Base-by-base conservation (phyloP, 2,113 vertebrate species). In the Nestor notabilis region DNA sequence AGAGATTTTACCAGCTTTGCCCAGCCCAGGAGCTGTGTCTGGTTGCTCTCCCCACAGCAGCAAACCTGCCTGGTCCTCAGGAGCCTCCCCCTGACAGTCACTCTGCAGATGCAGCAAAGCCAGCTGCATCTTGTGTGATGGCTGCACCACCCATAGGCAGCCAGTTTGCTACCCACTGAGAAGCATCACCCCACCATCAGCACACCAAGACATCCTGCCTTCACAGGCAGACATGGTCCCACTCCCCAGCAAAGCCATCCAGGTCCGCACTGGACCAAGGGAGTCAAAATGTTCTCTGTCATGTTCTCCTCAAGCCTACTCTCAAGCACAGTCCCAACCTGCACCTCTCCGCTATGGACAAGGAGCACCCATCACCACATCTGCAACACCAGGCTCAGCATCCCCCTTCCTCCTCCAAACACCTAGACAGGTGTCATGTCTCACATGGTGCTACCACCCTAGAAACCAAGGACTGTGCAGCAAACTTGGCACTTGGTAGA, bases 181-280 rank as follows among this genome's bases (percentile, higher is more conserved):
- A 37, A 56, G 21, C 17, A 58, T 25, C 60, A 47, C 46, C 25
- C 10, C 43, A 7, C 9, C 46, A 29, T 14, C 56, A 65, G 84
- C 82, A 79, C 70, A 18, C 12, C 7, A 0, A 37, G 65, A 58
- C 27, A 70, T n/a, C 23, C 43, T n/a, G n/a, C 29, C 17, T 33
- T 25, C 56, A 31, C 9, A 14, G 12, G 16, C 10, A 55, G 50
- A 35, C 35, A 1, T 0, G 7, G 33, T 23, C 5, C 17, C 44
- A 10, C 27, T 18, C 17, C 14, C 27, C 68, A 50, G 44, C 0
- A 0, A 80, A n/a, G 55, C 64, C 43, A 3, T 14, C 31, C 52
- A 28, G 39, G 18, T 53, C 52, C 1, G 0, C 2, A 0, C 0
- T 5, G 24, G 28, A 53, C 31, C 37, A 37, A 61, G 13, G 25